Evolutionary conservation across 2,113 vertebrate species (phyloP).

Genomic region (Manacus vitellinus): DNA sequence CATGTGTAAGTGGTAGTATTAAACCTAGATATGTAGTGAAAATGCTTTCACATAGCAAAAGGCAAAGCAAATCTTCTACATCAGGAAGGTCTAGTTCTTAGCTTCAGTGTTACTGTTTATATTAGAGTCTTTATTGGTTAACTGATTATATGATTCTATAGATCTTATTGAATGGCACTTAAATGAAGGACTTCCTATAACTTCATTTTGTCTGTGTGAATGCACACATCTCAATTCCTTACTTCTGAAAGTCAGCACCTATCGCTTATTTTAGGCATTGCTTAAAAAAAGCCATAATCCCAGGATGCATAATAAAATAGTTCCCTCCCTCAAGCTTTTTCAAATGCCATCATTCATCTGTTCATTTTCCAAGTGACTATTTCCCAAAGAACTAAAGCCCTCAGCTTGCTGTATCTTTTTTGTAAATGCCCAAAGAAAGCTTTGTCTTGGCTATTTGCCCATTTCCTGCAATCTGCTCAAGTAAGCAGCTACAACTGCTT

Average conservation of each 20-base stretch:
- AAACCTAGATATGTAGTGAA: background rate
- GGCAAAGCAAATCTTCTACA: background rate
- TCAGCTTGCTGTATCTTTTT: background rate
- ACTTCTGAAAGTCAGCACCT: background rate
- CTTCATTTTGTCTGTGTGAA: background rate
- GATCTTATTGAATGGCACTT: background rate
- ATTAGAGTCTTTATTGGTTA: background rate
- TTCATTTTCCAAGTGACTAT: background rate
- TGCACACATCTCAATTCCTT: background rate
- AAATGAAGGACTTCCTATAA: background rate
- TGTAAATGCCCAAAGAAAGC: background rate
- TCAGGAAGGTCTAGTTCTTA: background rate
- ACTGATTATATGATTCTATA: background rate
- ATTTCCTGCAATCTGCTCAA: background rate
- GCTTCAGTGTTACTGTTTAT: background rate
- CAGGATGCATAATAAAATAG: background rate
- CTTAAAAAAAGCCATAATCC: background rate
- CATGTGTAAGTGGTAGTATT: background rate
- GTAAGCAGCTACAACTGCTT: background rate
- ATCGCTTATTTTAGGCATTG: background rate
- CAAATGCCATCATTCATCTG: background rate
- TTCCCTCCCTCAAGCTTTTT: background rate
- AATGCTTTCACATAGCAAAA: background rate
- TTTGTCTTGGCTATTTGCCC: background rate
- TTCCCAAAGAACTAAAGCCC: background rate